Base-by-base conservation (phyloP, 2,888 invertebrate species). In the Xestia xanthographa region DNA sequence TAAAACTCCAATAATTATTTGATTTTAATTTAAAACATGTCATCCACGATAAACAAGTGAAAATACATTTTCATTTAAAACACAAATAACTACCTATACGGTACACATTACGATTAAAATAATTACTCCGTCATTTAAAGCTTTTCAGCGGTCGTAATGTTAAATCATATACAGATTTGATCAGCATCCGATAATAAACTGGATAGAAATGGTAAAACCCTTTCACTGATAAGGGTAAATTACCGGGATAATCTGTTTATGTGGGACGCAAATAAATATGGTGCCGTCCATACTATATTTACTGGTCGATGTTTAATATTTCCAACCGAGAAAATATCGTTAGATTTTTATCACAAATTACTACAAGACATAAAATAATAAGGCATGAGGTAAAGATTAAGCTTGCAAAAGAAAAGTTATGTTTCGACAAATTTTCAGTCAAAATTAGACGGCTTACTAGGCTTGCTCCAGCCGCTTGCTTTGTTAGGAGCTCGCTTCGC, bases 151-250 rank as follows among this genome's bases (percentile, higher is more conserved):
- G 26, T 43, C 34, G 26, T 75, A 58, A 68, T 53, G 34, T 68
- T 66, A 34, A 73, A 71, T 66, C 60, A 62, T 22, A n/a, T 14
- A 43, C 62, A 77, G 56, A 76, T 73, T 77, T 80, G 38, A 76
- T 85, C 77, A 73, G 70, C 20, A 58, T 45, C 56, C 43, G 43
- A 80, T 82, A 73, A 66, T 71, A 56, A 66, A 77, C 67, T 70
- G 34, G 29, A 66, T 75, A 56, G 38, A 60, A 56, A 60, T 56
- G 50, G 71, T 76, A 67, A 79, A 75, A 72, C 77, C 84, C 71
- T 85, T 81, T 53, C 41, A 60, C 50, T 50, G 80, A 86, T 80
- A 77, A 77, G 75, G 73, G 68, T 71, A 53, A 81, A 84, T 81
- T 56, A 85, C 67, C 20, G 66, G 29, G 63, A 62, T 45, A 81